Conservation (phyloP, 2,888 invertebrate species). For the Spodoptera picta region DNA sequence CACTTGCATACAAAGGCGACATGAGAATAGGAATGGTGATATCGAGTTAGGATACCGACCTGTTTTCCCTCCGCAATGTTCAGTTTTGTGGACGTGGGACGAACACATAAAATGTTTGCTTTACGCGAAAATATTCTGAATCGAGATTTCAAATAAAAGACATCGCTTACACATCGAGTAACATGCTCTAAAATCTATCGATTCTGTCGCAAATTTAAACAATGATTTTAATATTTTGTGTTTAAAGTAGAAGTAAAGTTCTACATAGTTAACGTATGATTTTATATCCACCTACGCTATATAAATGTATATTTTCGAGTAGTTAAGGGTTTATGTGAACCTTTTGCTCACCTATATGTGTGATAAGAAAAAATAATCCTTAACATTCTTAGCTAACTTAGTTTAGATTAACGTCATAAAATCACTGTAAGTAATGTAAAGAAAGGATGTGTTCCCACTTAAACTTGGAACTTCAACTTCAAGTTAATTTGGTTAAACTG, state of each 20-base stretch:
- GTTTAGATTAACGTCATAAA: not conserved
- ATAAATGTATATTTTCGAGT: no score
- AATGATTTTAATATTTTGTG: no score
- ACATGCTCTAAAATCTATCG: constrained; percentile 5
- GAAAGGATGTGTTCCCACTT: not conserved
- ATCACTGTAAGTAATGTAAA: not conserved
- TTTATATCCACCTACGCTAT: no score
- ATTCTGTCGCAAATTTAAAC: not conserved
- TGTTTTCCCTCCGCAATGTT: constrained; percentile 75
- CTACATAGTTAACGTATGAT: no score
- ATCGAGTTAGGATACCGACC: constrained; percentile 82
- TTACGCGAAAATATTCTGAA: constrained; percentile 54
- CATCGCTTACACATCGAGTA: constrained; percentile 19
- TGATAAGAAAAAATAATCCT: no score
- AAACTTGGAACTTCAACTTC: not conserved
- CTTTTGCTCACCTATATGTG: no score
- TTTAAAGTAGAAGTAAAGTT: no score
- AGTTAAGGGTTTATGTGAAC: no score
- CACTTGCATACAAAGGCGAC: constrained; percentile 87
- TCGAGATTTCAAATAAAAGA: constrained; percentile 42
- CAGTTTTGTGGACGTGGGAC: constrained; percentile 61
- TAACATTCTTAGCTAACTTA: no score
- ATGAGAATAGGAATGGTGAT: constrained; percentile 84
- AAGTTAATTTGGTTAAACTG: no score
- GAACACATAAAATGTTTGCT: constrained; percentile 64